Conservation (phyloP, 2,113 vertebrate genomes). For the Hippocampus mohnikei region DNA sequence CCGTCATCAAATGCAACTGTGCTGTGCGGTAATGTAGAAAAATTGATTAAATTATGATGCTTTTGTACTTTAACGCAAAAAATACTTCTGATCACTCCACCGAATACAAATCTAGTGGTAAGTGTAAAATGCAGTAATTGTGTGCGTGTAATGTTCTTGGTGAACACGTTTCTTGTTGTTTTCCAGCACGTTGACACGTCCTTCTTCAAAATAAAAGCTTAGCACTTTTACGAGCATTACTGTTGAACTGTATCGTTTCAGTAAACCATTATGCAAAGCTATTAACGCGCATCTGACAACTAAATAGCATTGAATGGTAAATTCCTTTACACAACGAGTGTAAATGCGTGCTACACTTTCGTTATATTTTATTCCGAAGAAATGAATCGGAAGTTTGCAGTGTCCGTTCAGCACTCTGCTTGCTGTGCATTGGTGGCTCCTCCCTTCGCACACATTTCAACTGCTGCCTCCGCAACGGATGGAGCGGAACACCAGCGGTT, state of each 20-base stretch:
- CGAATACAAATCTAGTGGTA: no score
- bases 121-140: neutral
- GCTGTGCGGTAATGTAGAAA: neutral
- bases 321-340: neutral
- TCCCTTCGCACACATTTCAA: neutral
- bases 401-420: neutral
- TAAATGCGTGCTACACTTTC: no score
- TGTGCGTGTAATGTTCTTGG: neutral
- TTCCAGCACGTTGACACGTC: neutral
- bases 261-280: no score
- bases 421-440: neutral
- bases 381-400: constrained; percentile 1
- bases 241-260: no score
- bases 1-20: neutral
- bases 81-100: no score
- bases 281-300: no score
- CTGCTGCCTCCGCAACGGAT: constrained; percentile 43
- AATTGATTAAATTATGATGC: no score
- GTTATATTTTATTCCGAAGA: constrained; percentile 38
- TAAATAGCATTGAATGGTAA: no score
- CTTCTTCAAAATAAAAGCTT: neutral
- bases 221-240: no score
- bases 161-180: neutral
- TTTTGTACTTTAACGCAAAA: no score
- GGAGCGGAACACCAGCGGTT: constrained; percentile 34